Percentiles rank a stretch among this genome's conserved stretches.
These are phyloP conservation scores for Caerostris darwini DNA, from an alignment of 1,140 invertebrate genomes.

Conservation along the genomic window DNA sequence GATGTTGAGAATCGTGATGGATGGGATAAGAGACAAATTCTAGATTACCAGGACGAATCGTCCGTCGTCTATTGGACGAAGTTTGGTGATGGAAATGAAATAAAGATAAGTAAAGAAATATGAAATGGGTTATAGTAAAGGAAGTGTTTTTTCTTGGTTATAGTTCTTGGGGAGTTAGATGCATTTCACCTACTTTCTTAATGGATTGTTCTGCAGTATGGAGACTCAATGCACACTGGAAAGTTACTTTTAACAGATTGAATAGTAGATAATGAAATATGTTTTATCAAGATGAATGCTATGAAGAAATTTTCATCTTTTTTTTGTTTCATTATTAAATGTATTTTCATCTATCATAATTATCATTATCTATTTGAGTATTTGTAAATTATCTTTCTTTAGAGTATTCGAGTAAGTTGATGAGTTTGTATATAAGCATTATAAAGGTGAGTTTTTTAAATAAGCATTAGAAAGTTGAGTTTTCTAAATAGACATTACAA, in stretches of 20 bases:
- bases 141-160: not conserved
- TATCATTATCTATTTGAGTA: too few species aligned
- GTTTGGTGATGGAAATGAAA: not conserved
- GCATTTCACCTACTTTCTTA: not conserved
- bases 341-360: too few species aligned
- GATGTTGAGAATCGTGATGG: not conserved
- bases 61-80: not conserved
- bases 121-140: not conserved
- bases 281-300: too few species aligned
- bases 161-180: not conserved
- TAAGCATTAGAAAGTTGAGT: too few species aligned
- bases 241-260: not conserved
- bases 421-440: too few species aligned
- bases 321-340: not conserved
- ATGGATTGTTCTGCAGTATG: not conserved
- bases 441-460: too few species aligned
- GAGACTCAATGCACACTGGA: too few species aligned
- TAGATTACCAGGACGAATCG: not conserved
- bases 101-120: not conserved
- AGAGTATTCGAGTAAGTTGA: too few species aligned
- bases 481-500: too few species aligned
- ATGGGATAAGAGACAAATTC: conserved; percentile 4
- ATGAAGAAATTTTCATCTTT: not conserved
- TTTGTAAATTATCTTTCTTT: too few species aligned
- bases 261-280: not conserved